These are phyloP conservation scores for Centropus bengalensis DNA, from an alignment of 2,113 vertebrate genomes.

Conservation along the genomic window DNA sequence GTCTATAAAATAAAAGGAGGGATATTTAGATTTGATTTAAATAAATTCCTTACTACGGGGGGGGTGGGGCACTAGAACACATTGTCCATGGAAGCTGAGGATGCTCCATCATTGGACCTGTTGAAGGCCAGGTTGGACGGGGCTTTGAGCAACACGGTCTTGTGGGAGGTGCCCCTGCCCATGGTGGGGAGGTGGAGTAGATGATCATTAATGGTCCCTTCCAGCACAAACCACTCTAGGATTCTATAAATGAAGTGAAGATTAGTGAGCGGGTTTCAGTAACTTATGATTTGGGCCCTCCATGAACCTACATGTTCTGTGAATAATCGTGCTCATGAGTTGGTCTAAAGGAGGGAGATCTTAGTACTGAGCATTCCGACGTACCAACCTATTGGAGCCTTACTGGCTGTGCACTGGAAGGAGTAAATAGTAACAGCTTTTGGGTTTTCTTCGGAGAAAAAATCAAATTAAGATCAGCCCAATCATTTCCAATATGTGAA, in stretches of 20 bases:
- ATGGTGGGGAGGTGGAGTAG: background rate
- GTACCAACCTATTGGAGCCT: background rate
- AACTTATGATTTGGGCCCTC: background rate
- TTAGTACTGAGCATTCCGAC: background rate
- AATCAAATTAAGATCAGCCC: constrained; percentile 35
- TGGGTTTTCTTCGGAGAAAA: background rate
- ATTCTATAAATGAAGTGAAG: background rate
- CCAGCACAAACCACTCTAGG: background rate
- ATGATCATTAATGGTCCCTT: background rate
- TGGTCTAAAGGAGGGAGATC: background rate
- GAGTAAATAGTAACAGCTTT: background rate
- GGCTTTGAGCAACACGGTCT: background rate
- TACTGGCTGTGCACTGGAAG: background rate
- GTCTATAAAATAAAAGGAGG: background rate
- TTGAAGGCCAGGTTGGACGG: background rate
- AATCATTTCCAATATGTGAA: constrained; percentile 36
- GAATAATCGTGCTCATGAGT: background rate
- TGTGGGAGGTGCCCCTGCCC: background rate
- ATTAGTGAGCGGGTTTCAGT: background rate
- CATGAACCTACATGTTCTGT: background rate
- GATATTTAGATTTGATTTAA: background rate
- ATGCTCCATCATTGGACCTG: background rate
- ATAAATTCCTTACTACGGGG: background rate
- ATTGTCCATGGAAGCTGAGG: background rate
- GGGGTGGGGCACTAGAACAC: background rate